Conservation (phyloP, 2,888 invertebrate species). For the Xanthorhoe spadicearia region DNA sequence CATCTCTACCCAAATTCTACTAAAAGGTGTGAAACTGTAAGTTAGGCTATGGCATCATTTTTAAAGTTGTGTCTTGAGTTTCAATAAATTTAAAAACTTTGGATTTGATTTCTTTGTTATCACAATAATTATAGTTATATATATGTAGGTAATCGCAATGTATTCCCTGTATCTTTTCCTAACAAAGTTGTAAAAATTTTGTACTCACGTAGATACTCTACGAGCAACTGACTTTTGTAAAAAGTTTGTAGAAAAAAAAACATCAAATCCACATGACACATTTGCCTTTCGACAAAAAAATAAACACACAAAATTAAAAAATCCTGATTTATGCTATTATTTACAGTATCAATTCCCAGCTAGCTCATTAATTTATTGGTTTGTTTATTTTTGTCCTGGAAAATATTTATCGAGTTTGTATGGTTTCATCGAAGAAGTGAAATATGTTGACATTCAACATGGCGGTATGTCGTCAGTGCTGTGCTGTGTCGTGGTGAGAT, state of each 20-base stretch:
- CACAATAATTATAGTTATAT: too few relatives aligned
- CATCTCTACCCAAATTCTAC: background rate
- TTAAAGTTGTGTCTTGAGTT: too few relatives aligned
- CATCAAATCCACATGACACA: slow-evolving; percentile 63
- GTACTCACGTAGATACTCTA: background rate
- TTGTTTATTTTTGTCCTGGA: slow-evolving; percentile 48
- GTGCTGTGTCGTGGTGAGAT: slow-evolving; percentile 98
- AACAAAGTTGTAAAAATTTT: too few relatives aligned
- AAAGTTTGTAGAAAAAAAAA: slow-evolving; percentile 59
- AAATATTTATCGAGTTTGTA: slow-evolving; percentile 54
- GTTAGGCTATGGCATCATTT: too few relatives aligned
- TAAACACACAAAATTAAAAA: slow-evolving; percentile 78
- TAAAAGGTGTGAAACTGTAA: too few relatives aligned
- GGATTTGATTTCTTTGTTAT: background rate
- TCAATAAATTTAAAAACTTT: background rate
- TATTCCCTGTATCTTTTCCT: too few relatives aligned
- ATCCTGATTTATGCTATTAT: slow-evolving; percentile 52
- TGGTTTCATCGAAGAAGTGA: slow-evolving; percentile 72
- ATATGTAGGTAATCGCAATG: too few relatives aligned
- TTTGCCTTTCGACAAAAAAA: slow-evolving; percentile 76
- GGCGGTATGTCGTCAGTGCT: slow-evolving; percentile 98
- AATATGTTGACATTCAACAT: slow-evolving; percentile 93
- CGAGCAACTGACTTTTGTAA: background rate
- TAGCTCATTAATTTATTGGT: slow-evolving; percentile 45
- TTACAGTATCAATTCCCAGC: slow-evolving; percentile 40